Evolutionary conservation across 2,888 invertebrate species (phyloP).

Genomic region (Platerodrilus igneus): DNA sequence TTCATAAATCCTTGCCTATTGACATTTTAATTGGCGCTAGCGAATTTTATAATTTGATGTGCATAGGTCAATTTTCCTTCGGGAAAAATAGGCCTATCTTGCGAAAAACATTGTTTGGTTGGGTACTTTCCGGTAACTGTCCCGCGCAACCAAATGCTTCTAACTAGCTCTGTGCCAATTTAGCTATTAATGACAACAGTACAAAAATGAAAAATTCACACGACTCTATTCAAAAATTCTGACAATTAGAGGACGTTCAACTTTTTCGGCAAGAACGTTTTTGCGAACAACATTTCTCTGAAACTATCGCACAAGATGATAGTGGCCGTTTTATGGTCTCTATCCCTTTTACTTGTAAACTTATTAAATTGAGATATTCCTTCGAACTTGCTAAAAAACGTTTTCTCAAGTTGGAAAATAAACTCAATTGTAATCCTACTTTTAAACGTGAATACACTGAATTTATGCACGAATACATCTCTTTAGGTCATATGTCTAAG

Average conservation of each 20-base stretch:
- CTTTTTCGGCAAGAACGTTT: constrained; percentile 7
- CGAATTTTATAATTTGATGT: constrained; percentile 7
- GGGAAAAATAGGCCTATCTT: constrained; percentile 4
- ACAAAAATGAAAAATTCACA: no score
- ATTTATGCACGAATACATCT: constrained; percentile 10
- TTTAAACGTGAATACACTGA: constrained; percentile 3
- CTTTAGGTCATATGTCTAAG: constrained; percentile 10
- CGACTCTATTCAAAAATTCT: constrained; percentile 6
- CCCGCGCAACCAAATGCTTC: no score
- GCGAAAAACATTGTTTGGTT: constrained; percentile 12
- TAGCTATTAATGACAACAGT: no score
- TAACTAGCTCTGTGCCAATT: no score
- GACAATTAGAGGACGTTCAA: constrained; percentile 8
- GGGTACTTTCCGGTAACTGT: constrained; percentile 9
- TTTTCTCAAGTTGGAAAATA: constrained; percentile 6
- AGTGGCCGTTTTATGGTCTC: constrained; percentile 6
- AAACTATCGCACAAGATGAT: not conserved
- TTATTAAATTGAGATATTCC: constrained; percentile 6
- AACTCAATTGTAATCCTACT: constrained; percentile 1
- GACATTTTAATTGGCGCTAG: constrained; percentile 10
- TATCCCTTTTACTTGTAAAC: constrained; percentile 10
- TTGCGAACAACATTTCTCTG: constrained; percentile 13
- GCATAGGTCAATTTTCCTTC: constrained; percentile 4
- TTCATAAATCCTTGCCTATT: constrained; percentile 5
- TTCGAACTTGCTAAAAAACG: not conserved